Evolutionary conservation across 2,888 invertebrate genomes (phyloP).

Genomic region (Quadroppia sp.): DNA sequence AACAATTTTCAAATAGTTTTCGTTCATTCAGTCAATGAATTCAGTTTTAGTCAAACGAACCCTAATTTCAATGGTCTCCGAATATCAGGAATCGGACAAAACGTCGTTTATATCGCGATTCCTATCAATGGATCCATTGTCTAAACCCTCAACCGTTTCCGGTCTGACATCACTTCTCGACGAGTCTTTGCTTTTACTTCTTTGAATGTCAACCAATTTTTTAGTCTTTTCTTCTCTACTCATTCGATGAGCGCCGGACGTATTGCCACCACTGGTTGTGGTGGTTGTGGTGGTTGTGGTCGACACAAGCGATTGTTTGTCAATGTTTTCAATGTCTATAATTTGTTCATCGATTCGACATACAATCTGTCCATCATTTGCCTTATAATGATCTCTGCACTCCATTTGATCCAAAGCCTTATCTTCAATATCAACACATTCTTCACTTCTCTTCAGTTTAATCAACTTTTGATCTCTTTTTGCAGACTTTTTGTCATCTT

Average conservation of each 20-base stretch:
- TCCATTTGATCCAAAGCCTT: not conserved
- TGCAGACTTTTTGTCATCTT: not conserved
- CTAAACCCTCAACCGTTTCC: not conserved
- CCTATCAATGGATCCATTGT: not conserved
- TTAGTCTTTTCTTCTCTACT: slow-evolving; percentile 5
- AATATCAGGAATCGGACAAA: not conserved
- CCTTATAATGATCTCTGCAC: too few species aligned
- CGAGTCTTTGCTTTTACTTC: slow-evolving; percentile 3
- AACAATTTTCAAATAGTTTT: too few species aligned
- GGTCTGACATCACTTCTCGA: not conserved
- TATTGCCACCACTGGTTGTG: not conserved
- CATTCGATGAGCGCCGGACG: not conserved
- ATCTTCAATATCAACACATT: not conserved
- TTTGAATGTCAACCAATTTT: slow-evolving; percentile 10
- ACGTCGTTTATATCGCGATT: not conserved
- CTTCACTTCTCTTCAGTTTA: slow-evolving; percentile 8
- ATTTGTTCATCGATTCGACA: slow-evolving; percentile 1
- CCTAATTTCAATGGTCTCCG: not conserved
- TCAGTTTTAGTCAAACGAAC: not conserved
- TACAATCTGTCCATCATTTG: not conserved
- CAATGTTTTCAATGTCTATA: not conserved
- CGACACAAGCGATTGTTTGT: not conserved
- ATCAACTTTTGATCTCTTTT: not conserved
- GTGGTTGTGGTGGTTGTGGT: not conserved
- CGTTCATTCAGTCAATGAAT: too few species aligned